Percentiles rank a stretch among this genome's conserved stretches.
Conservation (phyloP, 1,140 invertebrate genomes). For the Drosophila bipectinata region DNA sequence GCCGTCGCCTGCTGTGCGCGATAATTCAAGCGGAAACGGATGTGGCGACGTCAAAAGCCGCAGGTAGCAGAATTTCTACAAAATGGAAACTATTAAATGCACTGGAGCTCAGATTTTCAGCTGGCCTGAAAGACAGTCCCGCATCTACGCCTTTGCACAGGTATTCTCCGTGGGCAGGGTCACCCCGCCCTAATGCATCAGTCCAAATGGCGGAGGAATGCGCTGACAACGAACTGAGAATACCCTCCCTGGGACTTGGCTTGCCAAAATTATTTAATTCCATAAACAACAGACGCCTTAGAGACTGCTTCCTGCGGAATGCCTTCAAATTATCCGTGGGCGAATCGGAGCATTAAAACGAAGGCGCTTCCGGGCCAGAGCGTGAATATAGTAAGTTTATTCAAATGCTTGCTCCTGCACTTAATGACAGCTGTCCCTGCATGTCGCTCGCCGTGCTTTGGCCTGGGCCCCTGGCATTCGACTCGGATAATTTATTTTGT, state of each 20-base stretch:
- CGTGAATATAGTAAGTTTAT: slow-evolving; percentile 27
- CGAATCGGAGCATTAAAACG: background rate
- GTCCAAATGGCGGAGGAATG: background rate
- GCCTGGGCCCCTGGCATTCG: slow-evolving; percentile 48
- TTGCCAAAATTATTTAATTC: slow-evolving; percentile 16
- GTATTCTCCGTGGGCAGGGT: background rate
- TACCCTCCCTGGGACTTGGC: background rate
- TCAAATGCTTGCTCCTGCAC: slow-evolving; percentile 63
- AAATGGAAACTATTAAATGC: slow-evolving; percentile 81
- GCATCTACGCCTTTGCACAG: background rate
- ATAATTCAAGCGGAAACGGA: slow-evolving; percentile 82
- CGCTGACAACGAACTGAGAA: slow-evolving; percentile 1
- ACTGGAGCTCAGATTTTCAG: slow-evolving; percentile 51
- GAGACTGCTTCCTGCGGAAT: background rate
- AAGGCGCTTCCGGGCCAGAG: background rate
- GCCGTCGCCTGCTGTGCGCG: slow-evolving; percentile 64
- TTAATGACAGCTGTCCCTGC: slow-evolving; percentile 70
- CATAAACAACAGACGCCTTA: slow-evolving; percentile 9
- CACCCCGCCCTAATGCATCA: slow-evolving; percentile 38
- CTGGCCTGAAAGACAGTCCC: slow-evolving; percentile 14
- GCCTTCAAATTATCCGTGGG: background rate
- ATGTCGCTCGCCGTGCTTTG: slow-evolving; percentile 13
- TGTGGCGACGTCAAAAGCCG: slow-evolving; percentile 79
- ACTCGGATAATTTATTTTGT: slow-evolving; percentile 75
- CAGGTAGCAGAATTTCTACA: slow-evolving; percentile 63